Conservation (phyloP, 2,797 vertebrate species). For the Molothrus ater region DNA sequence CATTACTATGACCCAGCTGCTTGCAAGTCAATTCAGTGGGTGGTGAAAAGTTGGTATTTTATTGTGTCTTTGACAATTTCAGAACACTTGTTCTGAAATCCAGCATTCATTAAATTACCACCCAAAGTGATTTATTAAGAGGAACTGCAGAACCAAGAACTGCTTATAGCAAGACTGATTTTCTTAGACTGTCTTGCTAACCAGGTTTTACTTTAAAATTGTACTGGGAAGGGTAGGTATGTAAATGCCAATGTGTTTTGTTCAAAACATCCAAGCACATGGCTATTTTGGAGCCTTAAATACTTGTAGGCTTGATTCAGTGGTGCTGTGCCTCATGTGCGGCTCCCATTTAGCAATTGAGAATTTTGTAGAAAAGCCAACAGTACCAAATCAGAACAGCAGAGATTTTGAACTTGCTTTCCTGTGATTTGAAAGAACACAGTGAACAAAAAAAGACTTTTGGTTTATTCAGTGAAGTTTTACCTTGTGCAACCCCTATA, state of each 20-base stretch:
- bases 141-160: neutral
- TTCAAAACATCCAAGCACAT: neutral
- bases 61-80: neutral
- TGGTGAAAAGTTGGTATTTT: neutral
- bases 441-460: neutral
- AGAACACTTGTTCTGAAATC: neutral
- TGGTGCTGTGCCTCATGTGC: neutral
- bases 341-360: neutral
- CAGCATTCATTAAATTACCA: neutral
- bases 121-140: neutral
- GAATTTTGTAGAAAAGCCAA: neutral
- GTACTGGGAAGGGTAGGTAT: neutral
- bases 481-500: neutral
- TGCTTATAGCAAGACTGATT: neutral
- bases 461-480: neutral
- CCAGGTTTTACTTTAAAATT: neutral
- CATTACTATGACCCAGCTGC: neutral
- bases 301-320: neutral
- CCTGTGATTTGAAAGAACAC: neutral
- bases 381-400: neutral
- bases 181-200: neutral
- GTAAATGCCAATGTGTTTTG: neutral
- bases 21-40: neutral
- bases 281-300: neutral
- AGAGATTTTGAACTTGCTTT: neutral